Conservation (phyloP, 2,888 invertebrate species). For the Venusia cambrica region DNA sequence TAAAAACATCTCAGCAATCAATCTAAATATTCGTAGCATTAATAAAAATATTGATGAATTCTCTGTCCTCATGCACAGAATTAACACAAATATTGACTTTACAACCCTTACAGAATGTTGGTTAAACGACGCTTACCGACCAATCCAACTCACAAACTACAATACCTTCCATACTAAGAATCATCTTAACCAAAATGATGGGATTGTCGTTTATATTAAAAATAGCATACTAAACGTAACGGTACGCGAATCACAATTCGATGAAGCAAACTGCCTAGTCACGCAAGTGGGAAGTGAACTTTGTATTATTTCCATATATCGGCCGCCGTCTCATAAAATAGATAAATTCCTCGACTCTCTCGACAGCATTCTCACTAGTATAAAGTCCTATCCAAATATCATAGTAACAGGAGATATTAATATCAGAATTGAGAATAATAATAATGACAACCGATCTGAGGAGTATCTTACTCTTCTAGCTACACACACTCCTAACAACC, state of each 20-base stretch:
- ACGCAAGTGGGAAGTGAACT: no score
- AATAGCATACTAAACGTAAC: neutral
- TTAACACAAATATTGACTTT: neutral
- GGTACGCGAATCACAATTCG: neutral
- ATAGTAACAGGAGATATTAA: conserved; percentile 3
- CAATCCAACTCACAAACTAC: neutral
- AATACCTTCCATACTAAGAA: neutral
- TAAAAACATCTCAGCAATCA: neutral
- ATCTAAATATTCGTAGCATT: conserved; percentile 1
- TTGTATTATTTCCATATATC: no score
- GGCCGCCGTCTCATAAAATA: no score
- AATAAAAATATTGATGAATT: conserved; percentile 4
- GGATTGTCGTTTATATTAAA: conserved; percentile 1
- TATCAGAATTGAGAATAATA: neutral
- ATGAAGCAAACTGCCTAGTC: neutral
- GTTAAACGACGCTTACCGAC: neutral
- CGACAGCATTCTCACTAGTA: neutral
- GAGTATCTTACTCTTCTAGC: conserved; percentile 1
- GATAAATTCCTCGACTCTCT: no score
- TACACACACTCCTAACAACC: no score
- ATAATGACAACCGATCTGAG: neutral
- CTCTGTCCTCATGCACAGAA: neutral
- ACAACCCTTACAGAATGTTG: conserved; percentile 1
- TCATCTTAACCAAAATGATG: conserved; percentile 1
- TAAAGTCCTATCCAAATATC: neutral